Percentiles rank a stretch among this genome's conserved stretches.
Evolutionary conservation across 2,888 invertebrate species (phyloP).

Genomic region (Acronicta psi): DNA sequence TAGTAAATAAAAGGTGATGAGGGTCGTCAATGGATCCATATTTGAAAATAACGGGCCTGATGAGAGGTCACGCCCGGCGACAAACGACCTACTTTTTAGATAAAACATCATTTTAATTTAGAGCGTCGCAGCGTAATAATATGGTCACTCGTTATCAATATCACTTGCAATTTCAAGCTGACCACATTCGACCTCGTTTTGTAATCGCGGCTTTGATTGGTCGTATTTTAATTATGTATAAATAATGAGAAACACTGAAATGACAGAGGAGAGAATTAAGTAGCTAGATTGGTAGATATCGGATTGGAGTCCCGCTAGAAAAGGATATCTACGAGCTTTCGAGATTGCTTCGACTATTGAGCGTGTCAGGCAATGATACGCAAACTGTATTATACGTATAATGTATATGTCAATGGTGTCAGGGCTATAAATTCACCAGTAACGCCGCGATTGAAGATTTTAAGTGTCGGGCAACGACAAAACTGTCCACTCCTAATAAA

Average conservation of each 20-base stretch:
- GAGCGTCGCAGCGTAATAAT: slow-evolving; percentile 17
- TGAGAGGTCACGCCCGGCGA: background rate
- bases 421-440: too few relatives aligned
- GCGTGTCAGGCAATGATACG: too few relatives aligned
- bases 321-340: too few relatives aligned
- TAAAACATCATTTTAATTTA: slow-evolving; percentile 35
- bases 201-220: slow-evolving; percentile 33
- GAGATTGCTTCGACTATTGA: too few relatives aligned
- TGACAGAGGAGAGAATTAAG: too few relatives aligned
- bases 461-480: too few relatives aligned
- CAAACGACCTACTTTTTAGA: slow-evolving; percentile 35
- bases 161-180: slow-evolving; percentile 28
- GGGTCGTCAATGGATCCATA: slow-evolving; percentile 4
- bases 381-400: too few relatives aligned
- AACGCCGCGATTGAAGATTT: too few relatives aligned
- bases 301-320: too few relatives aligned
- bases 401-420: too few relatives aligned
- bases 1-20: background rate
- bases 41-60: slow-evolving; percentile 12
- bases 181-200: slow-evolving; percentile 50
- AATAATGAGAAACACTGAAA: background rate
- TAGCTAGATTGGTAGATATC: too few relatives aligned
- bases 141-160: slow-evolving; percentile 33
- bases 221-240: slow-evolving; percentile 4
- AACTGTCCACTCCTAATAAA: too few relatives aligned